Evolutionary conservation across 2,113 vertebrate genomes (phyloP).

Genomic region (Malurus cyaneus): DNA sequence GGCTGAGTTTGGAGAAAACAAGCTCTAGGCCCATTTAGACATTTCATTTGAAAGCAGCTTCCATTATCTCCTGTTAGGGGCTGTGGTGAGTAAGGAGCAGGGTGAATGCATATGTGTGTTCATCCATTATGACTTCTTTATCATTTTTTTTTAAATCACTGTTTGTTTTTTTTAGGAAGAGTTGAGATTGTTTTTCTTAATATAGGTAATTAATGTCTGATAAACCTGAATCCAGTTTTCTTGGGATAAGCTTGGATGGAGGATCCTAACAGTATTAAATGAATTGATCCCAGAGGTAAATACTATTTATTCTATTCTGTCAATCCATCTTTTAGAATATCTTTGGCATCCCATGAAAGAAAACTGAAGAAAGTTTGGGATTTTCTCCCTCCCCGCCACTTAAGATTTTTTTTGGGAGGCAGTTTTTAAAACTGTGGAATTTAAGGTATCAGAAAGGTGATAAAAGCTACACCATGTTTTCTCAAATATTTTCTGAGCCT

Average conservation of each 20-base stretch:
- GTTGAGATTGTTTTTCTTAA: neutral
- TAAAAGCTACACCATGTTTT: neutral
- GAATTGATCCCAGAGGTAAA: neutral
- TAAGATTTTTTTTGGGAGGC: accelerated
- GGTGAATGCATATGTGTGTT: neutral
- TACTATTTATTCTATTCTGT: neutral
- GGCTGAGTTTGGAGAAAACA: constrained; percentile 80
- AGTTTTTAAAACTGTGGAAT: neutral
- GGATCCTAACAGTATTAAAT: neutral
- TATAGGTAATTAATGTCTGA: neutral
- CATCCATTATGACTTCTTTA: constrained; percentile 9
- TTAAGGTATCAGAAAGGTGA: neutral
- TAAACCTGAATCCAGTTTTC: neutral
- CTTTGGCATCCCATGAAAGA: neutral
- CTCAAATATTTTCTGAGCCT: neutral
- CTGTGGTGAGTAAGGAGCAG: constrained; percentile 16
- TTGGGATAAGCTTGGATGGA: neutral
- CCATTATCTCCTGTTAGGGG: constrained; percentile 65
- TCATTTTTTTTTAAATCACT: neutral
- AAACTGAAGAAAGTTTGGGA: neutral
- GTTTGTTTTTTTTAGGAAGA: neutral
- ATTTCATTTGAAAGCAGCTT: constrained; percentile 68
- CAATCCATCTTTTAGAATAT: neutral
- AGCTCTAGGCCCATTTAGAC: constrained; percentile 70
- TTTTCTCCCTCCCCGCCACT: accelerated